Percentiles rank a stretch among this genome's conserved stretches.
Evolutionary conservation across 2,888 invertebrate genomes (phyloP).

Genomic region (Dicyrtoma fusca): DNA sequence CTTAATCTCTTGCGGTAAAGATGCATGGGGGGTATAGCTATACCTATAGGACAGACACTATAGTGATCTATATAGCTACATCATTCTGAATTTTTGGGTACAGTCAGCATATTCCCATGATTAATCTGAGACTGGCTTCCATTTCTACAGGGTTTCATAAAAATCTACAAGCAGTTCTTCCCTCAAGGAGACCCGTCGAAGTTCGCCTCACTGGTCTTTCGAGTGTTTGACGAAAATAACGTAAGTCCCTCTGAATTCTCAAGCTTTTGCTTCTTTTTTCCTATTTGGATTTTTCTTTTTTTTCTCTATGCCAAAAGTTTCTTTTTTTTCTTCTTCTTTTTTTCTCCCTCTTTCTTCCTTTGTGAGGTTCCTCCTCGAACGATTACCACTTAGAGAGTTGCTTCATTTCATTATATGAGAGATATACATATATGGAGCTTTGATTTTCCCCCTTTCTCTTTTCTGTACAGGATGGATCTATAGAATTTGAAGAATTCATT

Average conservation of each 20-base stretch:
- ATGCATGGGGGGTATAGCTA: too few relatives aligned
- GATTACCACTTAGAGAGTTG: constrained; percentile 23
- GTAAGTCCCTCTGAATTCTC: constrained; percentile 67
- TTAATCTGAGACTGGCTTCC: background rate
- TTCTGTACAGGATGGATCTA: constrained; percentile 86
- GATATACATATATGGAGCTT: too few relatives aligned
- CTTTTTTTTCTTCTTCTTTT: constrained; percentile 35
- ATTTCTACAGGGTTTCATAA: constrained; percentile 87
- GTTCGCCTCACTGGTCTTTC: constrained; percentile 96
- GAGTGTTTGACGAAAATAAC: constrained; percentile 98
- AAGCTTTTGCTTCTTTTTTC: background rate
- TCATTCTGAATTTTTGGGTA: background rate
- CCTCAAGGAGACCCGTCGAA: constrained; percentile 99
- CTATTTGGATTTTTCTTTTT: constrained; percentile 32
- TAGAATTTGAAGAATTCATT: constrained; percentile 99
- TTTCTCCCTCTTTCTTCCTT: constrained; percentile 12
- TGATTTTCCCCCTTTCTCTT: background rate
- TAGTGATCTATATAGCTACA: too few relatives aligned
- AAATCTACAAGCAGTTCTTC: constrained; percentile 99
- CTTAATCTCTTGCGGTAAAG: constrained; percentile 7
- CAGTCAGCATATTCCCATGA: background rate
- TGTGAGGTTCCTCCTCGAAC: background rate
- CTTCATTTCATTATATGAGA: constrained; percentile 24
- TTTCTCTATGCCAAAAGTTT: constrained; percentile 11
- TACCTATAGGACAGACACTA: too few relatives aligned